Evolutionary conservation across 2,888 invertebrate genomes (phyloP), one percentile per base, ranked within the genome.

Genomic region (Oscheius onirici): DNA sequence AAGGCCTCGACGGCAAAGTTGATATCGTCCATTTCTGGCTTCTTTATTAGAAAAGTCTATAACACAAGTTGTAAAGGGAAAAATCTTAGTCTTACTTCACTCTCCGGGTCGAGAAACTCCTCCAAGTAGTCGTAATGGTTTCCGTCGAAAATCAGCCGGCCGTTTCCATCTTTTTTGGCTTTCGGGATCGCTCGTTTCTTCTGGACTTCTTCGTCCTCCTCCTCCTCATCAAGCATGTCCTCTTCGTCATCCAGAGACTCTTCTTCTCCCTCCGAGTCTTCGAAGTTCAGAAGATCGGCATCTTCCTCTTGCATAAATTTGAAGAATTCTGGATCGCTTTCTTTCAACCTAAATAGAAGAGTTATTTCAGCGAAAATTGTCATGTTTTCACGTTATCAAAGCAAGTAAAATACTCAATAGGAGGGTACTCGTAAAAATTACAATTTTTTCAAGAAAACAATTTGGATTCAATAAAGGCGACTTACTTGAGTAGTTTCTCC

Each of bases 271-370:
- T 81, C 83, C 24, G 66, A 70, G 6, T 77, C 79, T 3, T 79
- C 77, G 70, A 82, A 78, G 22, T 86, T 79, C 65, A 86, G 76
- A 44, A 86, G 74, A 79, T 85, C 86, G 8, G 84, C 78, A 26
- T 86, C 86, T 69, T 86, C 79, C 28, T 80, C 74, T 73, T 84
- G 77, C 52, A 86, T 70, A 54, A 83, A 85, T 58, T 86, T 80
- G 77, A 75, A 81, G 52, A 85, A 84, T 60, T 85, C 85, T 8
- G 85, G 85, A 66, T 81, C 79, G 26, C 67, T 65, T 44, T 76
- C 52, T 49, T 77, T 75, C 58, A 81, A 68, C 72, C 77, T 80
- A 55, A 63, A 63, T 20, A 10, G 22, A 2, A 2, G 34, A 6
- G 3, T 34, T 34, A 8, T 8, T 34, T 6, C 34, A 34, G 3